phyloP scores from a whole-genome alignment of 2,888 invertebrate genomes.

The Melikaiella ostensackeni region DNA sequence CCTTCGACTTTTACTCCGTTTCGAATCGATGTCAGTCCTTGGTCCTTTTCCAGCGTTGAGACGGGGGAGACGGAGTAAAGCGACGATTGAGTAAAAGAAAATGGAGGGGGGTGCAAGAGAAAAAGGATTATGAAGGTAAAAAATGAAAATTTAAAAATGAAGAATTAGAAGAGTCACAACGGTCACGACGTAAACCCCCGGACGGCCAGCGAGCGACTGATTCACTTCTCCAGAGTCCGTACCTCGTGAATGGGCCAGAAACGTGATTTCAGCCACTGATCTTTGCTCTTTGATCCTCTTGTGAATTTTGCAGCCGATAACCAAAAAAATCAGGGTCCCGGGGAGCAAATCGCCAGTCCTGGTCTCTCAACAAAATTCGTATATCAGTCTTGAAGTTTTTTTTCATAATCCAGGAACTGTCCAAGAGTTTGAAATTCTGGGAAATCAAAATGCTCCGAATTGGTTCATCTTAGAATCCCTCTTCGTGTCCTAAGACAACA shows the following conservation, averaged over 20 bases:
- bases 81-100: neutral
- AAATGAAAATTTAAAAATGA: neutral
- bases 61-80: neutral
- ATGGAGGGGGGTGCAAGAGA: neutral
- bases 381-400: neutral
- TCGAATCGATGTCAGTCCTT: constrained; percentile 5
- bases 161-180: neutral
- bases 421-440: neutral
- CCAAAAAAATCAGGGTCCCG: constrained; percentile 19
- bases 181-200: constrained; percentile 36
- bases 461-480: neutral
- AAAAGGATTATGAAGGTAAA: constrained; percentile 17
- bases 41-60: constrained; percentile 12
- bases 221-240: constrained; percentile 43
- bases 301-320: neutral
- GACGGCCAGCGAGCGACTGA: constrained; percentile 58
- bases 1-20: neutral
- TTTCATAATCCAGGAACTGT: neutral
- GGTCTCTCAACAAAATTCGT: neutral
- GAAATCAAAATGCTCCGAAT: neutral
- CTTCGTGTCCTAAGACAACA: neutral
- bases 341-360: neutral
- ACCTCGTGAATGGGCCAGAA: constrained; percentile 42
- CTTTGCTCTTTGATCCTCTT: constrained; percentile 60
- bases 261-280: constrained; percentile 47